Conservation (phyloP, 1,140 invertebrate genomes). For the Philotrypesis tridentata region DNA sequence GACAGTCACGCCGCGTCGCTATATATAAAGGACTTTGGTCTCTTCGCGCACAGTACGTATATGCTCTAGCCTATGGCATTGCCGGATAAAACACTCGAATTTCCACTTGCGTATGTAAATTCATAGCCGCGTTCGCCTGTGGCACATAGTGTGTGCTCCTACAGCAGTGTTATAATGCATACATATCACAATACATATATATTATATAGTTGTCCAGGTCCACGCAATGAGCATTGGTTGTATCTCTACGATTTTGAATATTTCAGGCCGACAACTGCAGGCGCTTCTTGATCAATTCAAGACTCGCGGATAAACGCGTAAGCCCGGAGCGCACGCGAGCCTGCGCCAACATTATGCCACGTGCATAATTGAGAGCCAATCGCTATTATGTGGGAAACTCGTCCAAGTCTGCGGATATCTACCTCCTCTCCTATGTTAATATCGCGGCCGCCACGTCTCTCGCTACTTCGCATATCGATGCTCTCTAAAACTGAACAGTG, state of each 20-base stretch:
- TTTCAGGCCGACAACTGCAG: not conserved
- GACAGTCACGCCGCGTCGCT: not conserved
- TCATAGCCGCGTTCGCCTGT: constrained; percentile 20
- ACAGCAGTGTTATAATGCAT: too few relatives aligned
- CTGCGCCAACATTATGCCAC: too few relatives aligned
- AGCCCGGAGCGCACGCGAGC: not conserved
- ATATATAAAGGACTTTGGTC: constrained; percentile 20
- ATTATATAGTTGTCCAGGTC: too few relatives aligned
- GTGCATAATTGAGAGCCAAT: not conserved
- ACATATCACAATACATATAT: too few relatives aligned
- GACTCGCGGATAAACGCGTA: constrained; percentile 9
- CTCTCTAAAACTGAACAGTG: too few relatives aligned
- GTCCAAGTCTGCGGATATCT: too few relatives aligned
- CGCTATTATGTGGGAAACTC: not conserved
- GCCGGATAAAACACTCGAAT: constrained; percentile 14
- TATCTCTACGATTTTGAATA: constrained; percentile 7
- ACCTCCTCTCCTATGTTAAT: not conserved
- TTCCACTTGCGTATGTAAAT: constrained; percentile 30
- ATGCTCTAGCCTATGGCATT: too few relatives aligned
- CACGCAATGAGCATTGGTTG: too few relatives aligned
- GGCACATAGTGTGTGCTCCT: too few relatives aligned
- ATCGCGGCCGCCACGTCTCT: not conserved
- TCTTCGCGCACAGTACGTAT: too few relatives aligned
- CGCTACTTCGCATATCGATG: too few relatives aligned
- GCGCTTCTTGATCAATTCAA: constrained; percentile 14